A percentile compares a stretch with the other conserved stretches of the same genome.
These are phyloP conservation scores for Sinentomon sp. DNA, from an alignment of 2,888 invertebrate genomes.

Conservation along the genomic window DNA sequence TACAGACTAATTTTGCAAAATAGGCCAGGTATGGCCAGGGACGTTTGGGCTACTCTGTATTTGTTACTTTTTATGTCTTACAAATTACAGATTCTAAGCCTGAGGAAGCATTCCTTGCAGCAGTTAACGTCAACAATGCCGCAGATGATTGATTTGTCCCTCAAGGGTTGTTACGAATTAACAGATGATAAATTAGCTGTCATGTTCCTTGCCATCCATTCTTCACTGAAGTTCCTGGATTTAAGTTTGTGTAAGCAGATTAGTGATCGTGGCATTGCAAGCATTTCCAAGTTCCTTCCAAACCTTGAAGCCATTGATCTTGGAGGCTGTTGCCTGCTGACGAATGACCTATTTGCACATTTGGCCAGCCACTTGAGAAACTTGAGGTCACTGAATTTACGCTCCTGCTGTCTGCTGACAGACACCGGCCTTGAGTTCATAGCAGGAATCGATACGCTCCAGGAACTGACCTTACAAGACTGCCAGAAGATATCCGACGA, in stretches of 20 bases:
- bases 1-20: too few species aligned
- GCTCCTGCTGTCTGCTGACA: conserved; percentile 77
- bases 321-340: conserved; percentile 73
- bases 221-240: too few species aligned
- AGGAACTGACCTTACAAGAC: conserved; percentile 69
- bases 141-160: too few species aligned
- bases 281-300: conserved; percentile 39
- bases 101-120: too few species aligned
- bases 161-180: too few species aligned
- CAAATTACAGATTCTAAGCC: too few species aligned
- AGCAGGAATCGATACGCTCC: conserved; percentile 33
- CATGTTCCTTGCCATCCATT: too few species aligned
- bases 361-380: conserved; percentile 68
- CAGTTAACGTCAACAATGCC: too few species aligned
- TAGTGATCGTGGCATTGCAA: conserved; percentile 54
- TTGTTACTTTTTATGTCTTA: too few species aligned
- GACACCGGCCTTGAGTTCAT: conserved; percentile 71
- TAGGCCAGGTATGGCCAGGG: too few species aligned
- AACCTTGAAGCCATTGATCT: conserved; percentile 65
- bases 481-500: conserved; percentile 82
- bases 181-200: too few species aligned
- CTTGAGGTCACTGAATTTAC: conserved; percentile 51
- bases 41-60: too few species aligned
- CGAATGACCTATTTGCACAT: conserved; percentile 56
- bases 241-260: conserved; percentile 81